phyloP scores from a whole-genome alignment of 2,888 invertebrate species.

The Eretmocerus hayati region DNA sequence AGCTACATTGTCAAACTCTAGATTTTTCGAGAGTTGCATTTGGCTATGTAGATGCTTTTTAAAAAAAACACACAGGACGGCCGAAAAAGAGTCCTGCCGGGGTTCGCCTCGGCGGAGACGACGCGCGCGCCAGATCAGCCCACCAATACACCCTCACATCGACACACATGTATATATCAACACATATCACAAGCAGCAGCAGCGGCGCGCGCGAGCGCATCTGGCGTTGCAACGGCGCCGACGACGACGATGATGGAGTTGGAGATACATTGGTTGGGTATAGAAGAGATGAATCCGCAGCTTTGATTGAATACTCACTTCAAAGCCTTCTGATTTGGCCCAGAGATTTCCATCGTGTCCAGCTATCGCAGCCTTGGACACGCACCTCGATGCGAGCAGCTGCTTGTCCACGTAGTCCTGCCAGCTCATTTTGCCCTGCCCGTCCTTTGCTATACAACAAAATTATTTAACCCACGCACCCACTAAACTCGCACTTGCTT shows the following conservation, averaged over 20 bases:
- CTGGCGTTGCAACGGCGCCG: too few species aligned
- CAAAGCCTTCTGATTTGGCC: constrained; percentile 90
- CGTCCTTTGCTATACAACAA: too few species aligned
- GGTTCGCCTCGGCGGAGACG: background rate
- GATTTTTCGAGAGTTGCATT: too few species aligned
- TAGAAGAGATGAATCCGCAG: too few species aligned
- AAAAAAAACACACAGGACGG: too few species aligned
- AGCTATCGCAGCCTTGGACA: constrained; percentile 89
- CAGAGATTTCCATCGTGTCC: constrained; percentile 93
- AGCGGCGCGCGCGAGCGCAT: too few species aligned
- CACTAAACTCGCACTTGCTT: too few species aligned
- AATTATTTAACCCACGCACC: too few species aligned
- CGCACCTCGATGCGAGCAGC: constrained; percentile 90
- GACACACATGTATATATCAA: background rate
- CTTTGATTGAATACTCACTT: constrained; percentile 61
- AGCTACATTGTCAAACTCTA: too few species aligned
- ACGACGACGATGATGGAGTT: background rate
- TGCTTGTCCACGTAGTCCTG: constrained; percentile 98
- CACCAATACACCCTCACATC: background rate
- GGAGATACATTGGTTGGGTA: too few species aligned
- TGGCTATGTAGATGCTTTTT: too few species aligned
- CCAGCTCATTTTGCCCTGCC: constrained; percentile 73
- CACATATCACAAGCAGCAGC: background rate
- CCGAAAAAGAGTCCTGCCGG: too few species aligned
- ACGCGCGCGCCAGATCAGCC: background rate